phyloP scores from a whole-genome alignment of 2,113 vertebrate species.

The Geococcyx californianus region DNA sequence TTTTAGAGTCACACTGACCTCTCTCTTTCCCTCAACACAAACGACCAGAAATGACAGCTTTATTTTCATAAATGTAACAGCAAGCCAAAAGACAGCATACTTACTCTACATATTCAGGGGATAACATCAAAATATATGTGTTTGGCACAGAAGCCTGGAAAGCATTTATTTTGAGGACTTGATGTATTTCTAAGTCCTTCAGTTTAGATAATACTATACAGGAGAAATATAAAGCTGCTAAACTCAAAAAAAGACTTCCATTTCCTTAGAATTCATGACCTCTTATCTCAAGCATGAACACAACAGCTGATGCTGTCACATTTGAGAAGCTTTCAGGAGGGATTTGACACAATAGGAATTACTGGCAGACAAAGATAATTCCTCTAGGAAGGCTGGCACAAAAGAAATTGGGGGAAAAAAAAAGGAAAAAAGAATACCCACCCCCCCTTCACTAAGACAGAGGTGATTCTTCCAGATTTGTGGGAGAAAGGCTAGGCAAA shows the following conservation, averaged over 20 bases:
- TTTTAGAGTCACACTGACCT: background rate
- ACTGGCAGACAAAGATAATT: slow-evolving; percentile 61
- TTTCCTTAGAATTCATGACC: slow-evolving; percentile 67
- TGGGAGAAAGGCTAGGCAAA: background rate
- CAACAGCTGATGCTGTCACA: slow-evolving; percentile 66
- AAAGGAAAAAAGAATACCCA: background rate
- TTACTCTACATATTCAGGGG: background rate
- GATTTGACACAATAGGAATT: slow-evolving; percentile 72
- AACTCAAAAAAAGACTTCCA: slow-evolving; percentile 35
- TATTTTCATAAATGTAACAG: background rate
- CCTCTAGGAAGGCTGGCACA: slow-evolving; percentile 24
- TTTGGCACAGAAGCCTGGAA: slow-evolving; percentile 30
- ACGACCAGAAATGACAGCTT: background rate
- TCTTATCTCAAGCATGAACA: slow-evolving; percentile 68
- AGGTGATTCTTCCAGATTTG: slow-evolving; percentile 21
- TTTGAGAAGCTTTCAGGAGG: slow-evolving; percentile 68
- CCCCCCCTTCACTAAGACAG: background rate
- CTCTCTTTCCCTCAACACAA: background rate
- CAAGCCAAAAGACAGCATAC: background rate
- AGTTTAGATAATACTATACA: slow-evolving; percentile 33
- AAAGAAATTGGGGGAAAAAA: background rate
- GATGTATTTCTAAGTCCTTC: slow-evolving; percentile 54
- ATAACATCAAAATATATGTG: slow-evolving; percentile 30
- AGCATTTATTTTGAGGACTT: slow-evolving; percentile 49
- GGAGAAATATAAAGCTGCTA: slow-evolving; percentile 58